These are phyloP conservation scores for Dolichopus griseipennis DNA, from an alignment of 2,888 invertebrate genomes.

Conservation along the genomic window DNA sequence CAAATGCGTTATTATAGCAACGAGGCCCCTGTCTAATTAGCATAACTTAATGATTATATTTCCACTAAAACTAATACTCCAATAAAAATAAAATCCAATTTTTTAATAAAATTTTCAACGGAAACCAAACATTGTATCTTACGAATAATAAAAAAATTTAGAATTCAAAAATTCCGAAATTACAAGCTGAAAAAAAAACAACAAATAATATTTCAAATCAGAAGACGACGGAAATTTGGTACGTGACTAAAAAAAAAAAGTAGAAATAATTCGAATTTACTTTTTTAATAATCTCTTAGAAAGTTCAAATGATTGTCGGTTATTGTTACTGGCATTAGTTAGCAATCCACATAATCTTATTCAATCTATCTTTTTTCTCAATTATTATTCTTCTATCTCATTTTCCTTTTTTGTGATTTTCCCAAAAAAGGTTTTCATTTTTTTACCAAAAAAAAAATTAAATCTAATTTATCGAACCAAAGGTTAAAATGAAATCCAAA, in stretches of 20 bases:
- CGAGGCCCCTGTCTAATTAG: no score
- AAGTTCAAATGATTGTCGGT: no score
- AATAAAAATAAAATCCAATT: no score
- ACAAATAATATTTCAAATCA: background rate
- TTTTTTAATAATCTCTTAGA: background rate
- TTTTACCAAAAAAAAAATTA: background rate
- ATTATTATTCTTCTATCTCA: background rate
- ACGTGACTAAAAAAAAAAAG: constrained; percentile 7
- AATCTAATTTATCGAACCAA: background rate
- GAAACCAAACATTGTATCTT: background rate
- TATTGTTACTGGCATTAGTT: background rate
- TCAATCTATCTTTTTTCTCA: background rate
- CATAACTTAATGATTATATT: no score
- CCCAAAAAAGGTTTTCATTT: background rate
- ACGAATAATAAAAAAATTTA: background rate
- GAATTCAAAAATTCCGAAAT: background rate
- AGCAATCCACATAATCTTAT: background rate
- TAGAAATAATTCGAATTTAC: background rate
- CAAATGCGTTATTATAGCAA: no score
- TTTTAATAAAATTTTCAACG: no score
- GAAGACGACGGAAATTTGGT: constrained; percentile 1
- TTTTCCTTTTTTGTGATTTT: no score
- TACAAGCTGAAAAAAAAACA: background rate
- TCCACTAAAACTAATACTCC: no score
- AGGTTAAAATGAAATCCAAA: background rate